Conservation (phyloP, 2,113 vertebrate species). For the Ceratotherium simum region DNA sequence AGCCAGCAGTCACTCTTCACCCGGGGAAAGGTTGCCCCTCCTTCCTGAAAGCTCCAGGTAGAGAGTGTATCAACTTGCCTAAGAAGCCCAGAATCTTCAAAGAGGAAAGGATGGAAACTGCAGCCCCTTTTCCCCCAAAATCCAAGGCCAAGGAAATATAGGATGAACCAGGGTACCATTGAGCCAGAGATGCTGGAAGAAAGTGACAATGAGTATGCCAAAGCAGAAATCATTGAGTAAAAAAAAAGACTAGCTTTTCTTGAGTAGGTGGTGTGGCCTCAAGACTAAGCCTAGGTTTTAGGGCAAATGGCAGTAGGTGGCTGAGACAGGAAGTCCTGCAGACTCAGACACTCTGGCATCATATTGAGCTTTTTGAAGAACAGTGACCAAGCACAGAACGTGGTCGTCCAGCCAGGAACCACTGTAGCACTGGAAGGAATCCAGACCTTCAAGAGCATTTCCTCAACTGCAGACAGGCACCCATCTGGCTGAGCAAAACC, state of each 20-base stretch:
- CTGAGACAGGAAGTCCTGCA: not conserved
- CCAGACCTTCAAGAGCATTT: conserved; percentile 38
- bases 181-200: not conserved
- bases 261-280: not conserved
- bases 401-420: not conserved
- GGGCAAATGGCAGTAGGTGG: not conserved
- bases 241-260: not conserved
- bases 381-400: not conserved
- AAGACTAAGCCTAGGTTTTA: not conserved
- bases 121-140: not conserved
- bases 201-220: not conserved
- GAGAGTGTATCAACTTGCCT: not conserved
- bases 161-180: not conserved
- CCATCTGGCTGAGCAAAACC: not conserved
- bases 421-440: not conserved
- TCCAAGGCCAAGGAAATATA: not conserved
- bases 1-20: not conserved
- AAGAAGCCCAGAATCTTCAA: conserved; percentile 33
- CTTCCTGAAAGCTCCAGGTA: not conserved
- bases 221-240: not conserved
- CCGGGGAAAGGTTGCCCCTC: not conserved
- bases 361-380: not conserved
- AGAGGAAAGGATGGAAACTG: not conserved
- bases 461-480: not conserved
- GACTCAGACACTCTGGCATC: not conserved